These are phyloP conservation scores for Chromoteleia sp. DNA, from an alignment of 2,888 invertebrate species.

Conservation along the genomic window DNA sequence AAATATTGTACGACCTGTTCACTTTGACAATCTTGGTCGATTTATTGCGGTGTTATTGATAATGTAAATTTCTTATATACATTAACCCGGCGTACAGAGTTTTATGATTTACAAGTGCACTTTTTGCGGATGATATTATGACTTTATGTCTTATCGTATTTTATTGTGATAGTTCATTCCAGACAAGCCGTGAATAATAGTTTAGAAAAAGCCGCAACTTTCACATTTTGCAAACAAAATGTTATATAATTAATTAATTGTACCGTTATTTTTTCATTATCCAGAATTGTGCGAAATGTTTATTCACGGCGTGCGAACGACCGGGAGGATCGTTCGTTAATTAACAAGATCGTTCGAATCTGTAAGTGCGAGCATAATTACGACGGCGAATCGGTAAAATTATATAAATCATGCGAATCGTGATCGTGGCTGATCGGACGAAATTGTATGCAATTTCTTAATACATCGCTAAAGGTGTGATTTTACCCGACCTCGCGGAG, in stretches of 20 bases:
- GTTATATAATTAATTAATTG: constrained; percentile 57
- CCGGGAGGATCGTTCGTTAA: constrained; percentile 25
- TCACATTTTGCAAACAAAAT: constrained; percentile 52
- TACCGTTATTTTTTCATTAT: constrained; percentile 32
- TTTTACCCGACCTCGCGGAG: constrained; percentile 7
- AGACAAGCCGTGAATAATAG: constrained; percentile 53
- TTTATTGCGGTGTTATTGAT: constrained; percentile 42
- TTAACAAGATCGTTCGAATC: constrained; percentile 23
- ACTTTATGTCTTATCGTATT: constrained; percentile 33
- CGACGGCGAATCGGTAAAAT: constrained; percentile 18
- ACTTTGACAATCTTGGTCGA: constrained; percentile 29
- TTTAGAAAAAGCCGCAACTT: constrained; percentile 38
- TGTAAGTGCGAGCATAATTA: constrained; percentile 14
- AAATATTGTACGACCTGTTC: constrained; percentile 22
- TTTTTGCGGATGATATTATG: constrained; percentile 26
- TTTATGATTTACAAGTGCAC: constrained; percentile 15
- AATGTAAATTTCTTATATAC: constrained; percentile 14
- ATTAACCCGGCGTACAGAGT: constrained; percentile 1
- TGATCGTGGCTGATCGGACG: constrained; percentile 9
- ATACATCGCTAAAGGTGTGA: constrained; percentile 6
- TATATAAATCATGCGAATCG: constrained; percentile 50
- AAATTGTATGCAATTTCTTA: constrained; percentile 57
- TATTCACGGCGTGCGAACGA: constrained; percentile 12
- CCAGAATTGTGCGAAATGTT: constrained; percentile 15
- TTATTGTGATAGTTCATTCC: constrained; percentile 26